Percentiles rank a stretch among this genome's conserved stretches.
Conservation (phyloP, 2,113 vertebrate species). For the Procapra przewalskii region DNA sequence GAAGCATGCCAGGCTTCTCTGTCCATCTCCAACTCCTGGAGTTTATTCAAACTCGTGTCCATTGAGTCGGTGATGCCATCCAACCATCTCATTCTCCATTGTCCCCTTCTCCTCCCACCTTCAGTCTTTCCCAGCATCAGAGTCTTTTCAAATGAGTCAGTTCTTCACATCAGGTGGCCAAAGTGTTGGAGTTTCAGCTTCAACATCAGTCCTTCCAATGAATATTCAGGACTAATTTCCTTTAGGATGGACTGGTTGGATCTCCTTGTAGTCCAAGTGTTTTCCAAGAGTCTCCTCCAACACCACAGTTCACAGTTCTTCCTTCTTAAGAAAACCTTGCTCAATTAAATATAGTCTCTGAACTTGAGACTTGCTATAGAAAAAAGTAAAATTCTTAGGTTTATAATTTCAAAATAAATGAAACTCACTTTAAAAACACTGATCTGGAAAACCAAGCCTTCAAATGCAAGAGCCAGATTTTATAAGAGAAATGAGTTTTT, state of each 20-base stretch:
- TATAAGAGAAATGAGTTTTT: not conserved
- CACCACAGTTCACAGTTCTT: not conserved
- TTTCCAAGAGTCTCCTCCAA: not conserved
- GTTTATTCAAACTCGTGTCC: not conserved
- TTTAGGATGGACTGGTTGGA: not conserved
- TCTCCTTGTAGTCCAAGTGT: not conserved
- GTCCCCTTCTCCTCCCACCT: not conserved
- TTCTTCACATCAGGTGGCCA: not conserved
- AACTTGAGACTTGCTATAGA: not conserved
- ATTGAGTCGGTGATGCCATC: not conserved
- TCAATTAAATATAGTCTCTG: not conserved
- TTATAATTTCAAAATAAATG: not conserved
- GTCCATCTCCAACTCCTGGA: not conserved
- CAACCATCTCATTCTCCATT: not conserved
- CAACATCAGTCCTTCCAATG: not conserved
- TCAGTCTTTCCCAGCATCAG: not conserved
- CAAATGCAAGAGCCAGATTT: not conserved
- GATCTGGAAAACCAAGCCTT: not conserved
- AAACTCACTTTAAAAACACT: not conserved
- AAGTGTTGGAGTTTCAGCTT: not conserved
- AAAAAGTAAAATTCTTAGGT: not conserved
- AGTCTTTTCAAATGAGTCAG: not conserved
- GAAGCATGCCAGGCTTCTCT: not conserved
- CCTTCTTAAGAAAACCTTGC: not conserved
- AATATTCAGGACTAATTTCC: not conserved